Evolutionary conservation across 2,113 vertebrate species (phyloP).

Genomic region (Benitochromis conjunctus): DNA sequence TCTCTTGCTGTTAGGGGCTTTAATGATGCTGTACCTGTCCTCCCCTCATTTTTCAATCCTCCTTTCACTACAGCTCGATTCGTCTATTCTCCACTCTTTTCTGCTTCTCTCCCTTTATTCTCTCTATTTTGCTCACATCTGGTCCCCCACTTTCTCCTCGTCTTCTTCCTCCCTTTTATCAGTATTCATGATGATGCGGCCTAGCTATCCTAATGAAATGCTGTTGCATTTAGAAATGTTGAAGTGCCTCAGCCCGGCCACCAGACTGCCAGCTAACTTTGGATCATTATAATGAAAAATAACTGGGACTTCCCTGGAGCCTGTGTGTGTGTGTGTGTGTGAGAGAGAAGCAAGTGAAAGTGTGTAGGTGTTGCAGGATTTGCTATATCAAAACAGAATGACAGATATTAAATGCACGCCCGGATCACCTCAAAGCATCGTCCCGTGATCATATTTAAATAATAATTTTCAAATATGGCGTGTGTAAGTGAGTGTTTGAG

Average conservation of each 20-base stretch:
- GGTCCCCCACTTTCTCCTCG: neutral
- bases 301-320: neutral
- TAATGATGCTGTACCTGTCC: neutral
- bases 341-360: neutral
- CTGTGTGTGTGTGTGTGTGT: neutral
- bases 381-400: neutral
- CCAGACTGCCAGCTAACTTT: constrained; percentile 40
- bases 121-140: neutral
- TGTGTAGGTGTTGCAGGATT: neutral
- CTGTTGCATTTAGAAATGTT: constrained; percentile 21
- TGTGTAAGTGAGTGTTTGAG: neutral
- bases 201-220: constrained; percentile 22
- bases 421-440: neutral
- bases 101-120: neutral
- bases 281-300: constrained; percentile 55
- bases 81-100: neutral
- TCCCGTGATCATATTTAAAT: neutral
- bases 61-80: neutral
- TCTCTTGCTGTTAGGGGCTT: neutral
- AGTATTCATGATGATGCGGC: constrained; percentile 20
- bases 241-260: constrained; percentile 1
- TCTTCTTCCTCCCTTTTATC: neutral
- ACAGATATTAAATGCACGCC: neutral
- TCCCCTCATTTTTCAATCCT: neutral
- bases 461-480: neutral